Evolutionary conservation across 1,140 invertebrate genomes (phyloP).

Genomic region (Trichonephila clavata): DNA sequence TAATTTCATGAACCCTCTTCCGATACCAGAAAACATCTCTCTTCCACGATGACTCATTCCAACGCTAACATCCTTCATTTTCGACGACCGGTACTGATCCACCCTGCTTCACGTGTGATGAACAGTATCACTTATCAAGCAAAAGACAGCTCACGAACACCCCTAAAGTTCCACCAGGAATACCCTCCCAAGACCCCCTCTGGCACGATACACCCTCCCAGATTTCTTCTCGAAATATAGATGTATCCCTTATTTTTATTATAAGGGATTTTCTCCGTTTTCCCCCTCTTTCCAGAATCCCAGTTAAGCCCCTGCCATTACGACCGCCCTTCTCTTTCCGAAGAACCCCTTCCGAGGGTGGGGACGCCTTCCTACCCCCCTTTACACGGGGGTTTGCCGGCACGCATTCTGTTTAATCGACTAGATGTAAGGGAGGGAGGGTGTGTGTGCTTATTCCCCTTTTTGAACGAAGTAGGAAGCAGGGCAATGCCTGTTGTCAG

Average conservation of each 20-base stretch:
- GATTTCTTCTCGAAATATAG: conserved; percentile 60
- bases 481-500: conserved; percentile 38
- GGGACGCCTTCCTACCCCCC: not conserved
- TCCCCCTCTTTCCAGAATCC: conserved; percentile 54
- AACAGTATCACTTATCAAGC: conserved; percentile 56
- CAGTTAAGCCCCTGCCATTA: conserved; percentile 70
- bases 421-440: conserved; percentile 20
- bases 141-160: conserved; percentile 16
- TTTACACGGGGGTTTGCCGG: conserved; percentile 36
- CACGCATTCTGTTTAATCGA: conserved; percentile 64
- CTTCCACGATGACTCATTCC: conserved; percentile 40
- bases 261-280: conserved; percentile 67
- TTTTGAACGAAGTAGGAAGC: conserved; percentile 6
- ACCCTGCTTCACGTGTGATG: conserved; percentile 56
- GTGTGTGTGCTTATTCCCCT: not conserved
- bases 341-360: not conserved
- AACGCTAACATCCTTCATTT: conserved; percentile 40
- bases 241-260: conserved; percentile 71
- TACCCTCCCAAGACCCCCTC: not conserved
- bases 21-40: conserved; percentile 13
- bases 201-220: conserved; percentile 13
- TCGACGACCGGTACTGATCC: conserved; percentile 48
- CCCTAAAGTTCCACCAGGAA: not conserved
- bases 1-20: conserved; percentile 28
- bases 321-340: conserved; percentile 47